Conservation (phyloP, 2,113 vertebrate species). For the Nymphicus hollandicus region DNA sequence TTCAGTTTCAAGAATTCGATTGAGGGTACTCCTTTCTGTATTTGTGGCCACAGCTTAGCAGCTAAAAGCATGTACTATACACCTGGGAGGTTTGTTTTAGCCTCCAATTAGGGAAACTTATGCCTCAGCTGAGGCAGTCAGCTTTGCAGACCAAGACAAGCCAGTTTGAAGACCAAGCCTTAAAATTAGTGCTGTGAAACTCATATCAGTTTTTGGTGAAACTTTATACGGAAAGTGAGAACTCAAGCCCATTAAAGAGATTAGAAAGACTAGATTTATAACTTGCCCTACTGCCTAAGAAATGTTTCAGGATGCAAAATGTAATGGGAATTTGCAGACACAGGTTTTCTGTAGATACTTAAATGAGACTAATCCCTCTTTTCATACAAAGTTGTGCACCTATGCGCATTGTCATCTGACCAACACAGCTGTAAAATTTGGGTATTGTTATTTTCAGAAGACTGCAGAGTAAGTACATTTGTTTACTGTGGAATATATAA, state of each 20-base stretch:
- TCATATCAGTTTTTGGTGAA: not conserved
- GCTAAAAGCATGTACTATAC: not conserved
- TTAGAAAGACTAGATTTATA: constrained; percentile 7
- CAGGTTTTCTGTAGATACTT: not conserved
- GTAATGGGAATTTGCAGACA: constrained; percentile 26
- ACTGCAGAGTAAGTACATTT: constrained; percentile 3
- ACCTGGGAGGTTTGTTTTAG: constrained; percentile 1
- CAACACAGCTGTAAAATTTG: constrained; percentile 21
- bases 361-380: constrained; percentile 52
- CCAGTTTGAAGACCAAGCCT: not conserved
- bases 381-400: constrained; percentile 47
- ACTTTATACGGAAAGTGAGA: not conserved
- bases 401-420: constrained; percentile 47
- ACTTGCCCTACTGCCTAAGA: not conserved
- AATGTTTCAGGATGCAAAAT: constrained; percentile 32
- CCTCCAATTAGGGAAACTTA: not conserved
- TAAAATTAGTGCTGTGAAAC: not conserved
- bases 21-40: not conserved
- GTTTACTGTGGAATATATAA: not conserved
- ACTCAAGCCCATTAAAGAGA: not conserved
- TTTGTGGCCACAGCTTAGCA: not conserved
- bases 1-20: not conserved
- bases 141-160: not conserved
- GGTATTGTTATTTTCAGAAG: constrained; percentile 1
- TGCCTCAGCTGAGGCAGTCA: not conserved